Percentiles rank a stretch among this genome's conserved stretches.
Evolutionary conservation across 1,140 invertebrate species (phyloP).

Genomic region (Anthonomus grandis): DNA sequence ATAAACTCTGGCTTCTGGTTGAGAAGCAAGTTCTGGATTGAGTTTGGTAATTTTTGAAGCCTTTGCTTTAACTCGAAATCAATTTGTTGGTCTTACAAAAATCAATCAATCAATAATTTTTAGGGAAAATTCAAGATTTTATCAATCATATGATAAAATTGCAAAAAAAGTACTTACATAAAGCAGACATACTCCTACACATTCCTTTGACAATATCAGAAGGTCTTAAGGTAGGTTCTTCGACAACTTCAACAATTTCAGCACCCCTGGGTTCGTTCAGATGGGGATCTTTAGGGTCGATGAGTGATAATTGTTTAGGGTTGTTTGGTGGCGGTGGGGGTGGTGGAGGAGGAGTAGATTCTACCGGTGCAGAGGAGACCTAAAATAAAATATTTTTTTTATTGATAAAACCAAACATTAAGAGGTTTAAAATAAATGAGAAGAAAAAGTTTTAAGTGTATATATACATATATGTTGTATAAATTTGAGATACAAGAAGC

Average conservation of each 20-base stretch:
- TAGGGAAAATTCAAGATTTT: too few species aligned
- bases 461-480: too few species aligned
- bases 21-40: too few species aligned
- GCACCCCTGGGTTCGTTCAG: constrained; percentile 35
- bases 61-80: too few species aligned
- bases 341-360: constrained; percentile 59
- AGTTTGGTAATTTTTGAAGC: too few species aligned
- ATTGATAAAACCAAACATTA: too few species aligned
- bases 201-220: constrained; percentile 57
- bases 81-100: background rate
- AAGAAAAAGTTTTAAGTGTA: too few species aligned
- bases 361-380: constrained; percentile 33
- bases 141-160: background rate
- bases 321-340: constrained; percentile 20
- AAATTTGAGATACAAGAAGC: too few species aligned
- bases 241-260: constrained; percentile 53
- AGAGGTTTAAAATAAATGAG: too few species aligned
- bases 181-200: constrained; percentile 41
- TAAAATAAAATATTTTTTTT: constrained; percentile 12
- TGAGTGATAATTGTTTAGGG: constrained; percentile 4
- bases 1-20: too few species aligned
- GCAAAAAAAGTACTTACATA: constrained; percentile 43
- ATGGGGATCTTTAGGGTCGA: constrained; percentile 27
- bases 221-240: constrained; percentile 59
- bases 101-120: background rate